These are phyloP conservation scores for Chrysomela aeneicollis DNA, from an alignment of 2,888 invertebrate genomes.

Conservation along the genomic window DNA sequence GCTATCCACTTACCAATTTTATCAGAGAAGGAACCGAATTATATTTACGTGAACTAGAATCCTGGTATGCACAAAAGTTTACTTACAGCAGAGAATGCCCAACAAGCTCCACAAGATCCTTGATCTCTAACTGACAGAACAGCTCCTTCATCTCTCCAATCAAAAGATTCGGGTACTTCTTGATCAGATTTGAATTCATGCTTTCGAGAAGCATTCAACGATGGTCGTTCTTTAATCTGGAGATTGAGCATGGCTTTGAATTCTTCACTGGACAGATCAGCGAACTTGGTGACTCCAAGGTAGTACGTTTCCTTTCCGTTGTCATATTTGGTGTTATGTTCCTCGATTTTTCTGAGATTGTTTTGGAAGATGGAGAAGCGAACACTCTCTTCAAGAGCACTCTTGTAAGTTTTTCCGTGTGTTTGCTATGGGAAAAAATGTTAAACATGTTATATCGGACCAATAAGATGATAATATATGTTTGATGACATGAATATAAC, in stretches of 20 bases:
- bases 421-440: neutral
- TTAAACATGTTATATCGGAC: too few relatives aligned
- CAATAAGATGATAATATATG: too few relatives aligned
- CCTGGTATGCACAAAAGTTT: too few relatives aligned
- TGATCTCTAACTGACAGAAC: constrained; percentile 18
- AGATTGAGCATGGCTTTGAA: constrained; percentile 8
- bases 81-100: constrained; percentile 27
- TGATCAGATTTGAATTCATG: neutral
- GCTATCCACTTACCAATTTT: too few relatives aligned
- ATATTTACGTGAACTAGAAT: too few relatives aligned
- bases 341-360: constrained; percentile 21
- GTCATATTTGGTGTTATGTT: constrained; percentile 20
- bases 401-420: neutral
- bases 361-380: constrained; percentile 14
- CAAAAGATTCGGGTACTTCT: constrained; percentile 5
- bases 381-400: constrained; percentile 4
- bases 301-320: constrained; percentile 21
- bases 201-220: neutral
- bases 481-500: too few relatives aligned
- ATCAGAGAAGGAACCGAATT: too few relatives aligned
- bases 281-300: constrained; percentile 10
- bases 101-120: constrained; percentile 20
- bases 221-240: neutral
- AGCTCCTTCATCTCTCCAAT: constrained; percentile 16
- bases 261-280: constrained; percentile 21